Evolutionary conservation across 1,140 invertebrate species (phyloP).

Genomic region (Periplaneta americana): DNA sequence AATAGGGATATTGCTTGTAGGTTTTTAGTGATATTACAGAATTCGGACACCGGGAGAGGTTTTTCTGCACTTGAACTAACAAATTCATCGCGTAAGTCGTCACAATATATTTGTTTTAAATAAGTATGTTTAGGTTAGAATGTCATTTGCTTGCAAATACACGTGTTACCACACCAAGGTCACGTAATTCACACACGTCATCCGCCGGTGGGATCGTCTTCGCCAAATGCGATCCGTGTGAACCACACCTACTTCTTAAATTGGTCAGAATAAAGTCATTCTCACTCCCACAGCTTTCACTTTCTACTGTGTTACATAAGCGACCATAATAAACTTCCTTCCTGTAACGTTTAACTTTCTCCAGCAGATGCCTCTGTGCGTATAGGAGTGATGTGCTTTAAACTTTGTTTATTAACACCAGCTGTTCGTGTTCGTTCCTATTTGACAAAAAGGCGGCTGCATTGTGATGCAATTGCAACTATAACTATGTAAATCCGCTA

Average conservation of each 20-base stretch:
- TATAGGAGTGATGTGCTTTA: not conserved
- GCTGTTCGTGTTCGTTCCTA: too few relatives aligned
- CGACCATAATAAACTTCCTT: not conserved
- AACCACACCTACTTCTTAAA: not conserved
- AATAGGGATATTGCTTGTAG: not conserved
- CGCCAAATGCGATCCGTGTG: not conserved
- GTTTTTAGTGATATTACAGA: not conserved
- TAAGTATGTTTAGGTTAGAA: not conserved
- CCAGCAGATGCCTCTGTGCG: not conserved
- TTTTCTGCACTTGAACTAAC: not conserved
- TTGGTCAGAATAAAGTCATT: not conserved
- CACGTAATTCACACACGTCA: not conserved
- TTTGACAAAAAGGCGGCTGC: not conserved
- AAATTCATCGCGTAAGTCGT: not conserved
- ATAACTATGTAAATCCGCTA: not conserved
- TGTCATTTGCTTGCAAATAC: not conserved
- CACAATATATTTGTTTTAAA: not conserved
- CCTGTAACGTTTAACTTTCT: not conserved
- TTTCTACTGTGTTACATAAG: not conserved
- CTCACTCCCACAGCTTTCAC: not conserved
- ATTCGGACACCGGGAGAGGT: not conserved
- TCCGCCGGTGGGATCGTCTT: not conserved
- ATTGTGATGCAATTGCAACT: too few relatives aligned
- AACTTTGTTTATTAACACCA: not conserved
- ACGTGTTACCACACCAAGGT: not conserved